Evolutionary conservation across 2,113 vertebrate species (phyloP).

Genomic region (Podilymbus podiceps): DNA sequence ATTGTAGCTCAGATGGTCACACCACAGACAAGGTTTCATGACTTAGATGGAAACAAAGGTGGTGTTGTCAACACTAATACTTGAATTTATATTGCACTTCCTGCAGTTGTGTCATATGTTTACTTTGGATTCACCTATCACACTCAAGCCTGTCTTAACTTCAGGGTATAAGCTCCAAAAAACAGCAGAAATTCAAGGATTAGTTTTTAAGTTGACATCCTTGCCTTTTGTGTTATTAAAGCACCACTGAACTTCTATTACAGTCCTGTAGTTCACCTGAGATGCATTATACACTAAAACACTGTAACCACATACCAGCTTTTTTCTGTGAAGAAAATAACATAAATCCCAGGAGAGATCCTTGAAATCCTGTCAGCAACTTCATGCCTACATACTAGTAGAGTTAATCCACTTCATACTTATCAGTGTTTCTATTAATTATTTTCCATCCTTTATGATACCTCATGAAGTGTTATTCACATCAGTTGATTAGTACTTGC

Average conservation of each 20-base stretch:
- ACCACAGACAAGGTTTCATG: background rate
- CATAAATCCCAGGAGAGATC: background rate
- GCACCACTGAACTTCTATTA: background rate
- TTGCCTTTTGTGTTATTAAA: background rate
- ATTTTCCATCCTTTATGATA: background rate
- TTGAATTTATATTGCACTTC: background rate
- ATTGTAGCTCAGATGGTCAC: background rate
- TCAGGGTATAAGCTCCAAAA: background rate
- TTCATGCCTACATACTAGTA: background rate
- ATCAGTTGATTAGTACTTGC: background rate
- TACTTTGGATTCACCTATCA: background rate
- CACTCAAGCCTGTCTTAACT: background rate
- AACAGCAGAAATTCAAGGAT: background rate
- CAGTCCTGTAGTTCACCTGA: background rate
- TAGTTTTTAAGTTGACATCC: background rate
- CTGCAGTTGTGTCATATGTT: accelerated
- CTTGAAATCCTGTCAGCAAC: background rate
- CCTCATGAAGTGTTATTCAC: background rate
- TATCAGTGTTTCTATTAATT: background rate
- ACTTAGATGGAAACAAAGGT: too few relatives aligned
- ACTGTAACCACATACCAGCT: background rate
- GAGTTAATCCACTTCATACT: background rate
- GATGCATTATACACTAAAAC: background rate
- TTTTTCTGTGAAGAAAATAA: background rate
- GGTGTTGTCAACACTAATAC: background rate